Conservation (phyloP, 2,797 vertebrate genomes). For the Eospalax fontanierii region DNA sequence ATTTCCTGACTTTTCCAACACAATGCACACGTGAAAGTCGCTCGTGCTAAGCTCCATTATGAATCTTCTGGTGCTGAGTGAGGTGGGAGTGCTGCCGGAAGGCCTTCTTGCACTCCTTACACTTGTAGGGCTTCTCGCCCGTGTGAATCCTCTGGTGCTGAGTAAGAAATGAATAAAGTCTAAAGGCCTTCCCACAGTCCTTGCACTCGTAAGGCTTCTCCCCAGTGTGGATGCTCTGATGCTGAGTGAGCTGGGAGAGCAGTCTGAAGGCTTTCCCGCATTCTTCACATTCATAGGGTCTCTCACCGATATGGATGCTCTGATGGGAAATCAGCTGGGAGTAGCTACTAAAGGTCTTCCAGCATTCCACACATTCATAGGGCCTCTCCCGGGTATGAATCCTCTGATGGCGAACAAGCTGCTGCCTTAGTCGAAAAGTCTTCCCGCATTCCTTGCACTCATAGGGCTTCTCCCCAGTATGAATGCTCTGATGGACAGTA, state of each 20-base stretch:
- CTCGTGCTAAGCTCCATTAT: constrained; percentile 68
- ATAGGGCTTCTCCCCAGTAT: constrained; percentile 86
- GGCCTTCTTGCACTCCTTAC: constrained; percentile 79
- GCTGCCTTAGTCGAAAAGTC: constrained; percentile 82
- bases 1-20: not conserved
- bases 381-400: constrained; percentile 82
- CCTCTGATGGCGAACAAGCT: constrained; percentile 83
- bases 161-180: constrained; percentile 82
- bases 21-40: not conserved
- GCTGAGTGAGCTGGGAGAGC: constrained; percentile 67
- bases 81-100: constrained; percentile 83
- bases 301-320: constrained; percentile 82
- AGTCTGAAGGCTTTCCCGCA: constrained; percentile 80
- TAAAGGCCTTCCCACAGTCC: constrained; percentile 81
- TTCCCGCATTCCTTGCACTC: constrained; percentile 84
- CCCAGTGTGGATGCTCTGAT: constrained; percentile 42
- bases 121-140: constrained; percentile 81
- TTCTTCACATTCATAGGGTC: constrained; percentile 80
- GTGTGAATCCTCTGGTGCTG: constrained; percentile 84
- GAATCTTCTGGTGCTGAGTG: constrained; percentile 81
- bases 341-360: constrained; percentile 81
- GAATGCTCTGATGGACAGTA: constrained; percentile 86
- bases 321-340: constrained; percentile 83
- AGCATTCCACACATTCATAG: constrained; percentile 80
- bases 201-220: constrained; percentile 79